Percentiles rank a stretch among this genome's conserved stretches.
These are phyloP conservation scores for Limosa lapponica DNA, from an alignment of 2,797 vertebrate species.

Conservation along the genomic window DNA sequence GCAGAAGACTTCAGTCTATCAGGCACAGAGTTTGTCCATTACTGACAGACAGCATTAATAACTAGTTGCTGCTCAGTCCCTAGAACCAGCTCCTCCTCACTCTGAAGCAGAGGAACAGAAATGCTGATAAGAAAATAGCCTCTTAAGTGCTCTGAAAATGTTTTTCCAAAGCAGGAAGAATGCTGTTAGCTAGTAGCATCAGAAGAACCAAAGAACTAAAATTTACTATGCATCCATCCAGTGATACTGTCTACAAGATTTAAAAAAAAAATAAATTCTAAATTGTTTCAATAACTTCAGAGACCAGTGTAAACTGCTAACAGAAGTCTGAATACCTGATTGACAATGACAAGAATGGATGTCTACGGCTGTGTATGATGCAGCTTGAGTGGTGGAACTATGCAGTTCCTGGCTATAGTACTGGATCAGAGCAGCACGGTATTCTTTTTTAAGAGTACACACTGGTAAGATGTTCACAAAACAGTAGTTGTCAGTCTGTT, in stretches of 20 bases:
- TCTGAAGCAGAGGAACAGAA: neutral
- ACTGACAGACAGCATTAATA: neutral
- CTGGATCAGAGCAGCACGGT: neutral
- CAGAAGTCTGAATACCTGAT: neutral
- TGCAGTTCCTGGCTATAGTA: neutral
- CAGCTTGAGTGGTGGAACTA: neutral
- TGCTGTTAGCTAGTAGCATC: neutral
- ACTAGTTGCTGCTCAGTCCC: neutral
- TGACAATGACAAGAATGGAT: neutral
- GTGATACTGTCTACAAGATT: neutral
- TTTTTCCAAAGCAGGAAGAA: neutral
- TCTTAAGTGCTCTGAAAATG: neutral
- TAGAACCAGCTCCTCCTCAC: neutral
- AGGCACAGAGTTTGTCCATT: neutral
- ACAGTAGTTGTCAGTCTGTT: neutral
- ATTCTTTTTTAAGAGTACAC: neutral
- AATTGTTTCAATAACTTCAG: neutral
- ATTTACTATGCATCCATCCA: neutral
- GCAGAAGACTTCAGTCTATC: neutral
- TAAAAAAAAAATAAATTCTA: neutral
- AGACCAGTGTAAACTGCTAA: neutral
- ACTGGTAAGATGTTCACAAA: neutral
- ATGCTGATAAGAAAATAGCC: neutral
- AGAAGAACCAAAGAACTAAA: neutral
- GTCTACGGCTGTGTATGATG: rapidly evolving